These are phyloP conservation scores for Neoitamus cyanurus DNA, from an alignment of 2,888 invertebrate species.

Conservation along the genomic window DNA sequence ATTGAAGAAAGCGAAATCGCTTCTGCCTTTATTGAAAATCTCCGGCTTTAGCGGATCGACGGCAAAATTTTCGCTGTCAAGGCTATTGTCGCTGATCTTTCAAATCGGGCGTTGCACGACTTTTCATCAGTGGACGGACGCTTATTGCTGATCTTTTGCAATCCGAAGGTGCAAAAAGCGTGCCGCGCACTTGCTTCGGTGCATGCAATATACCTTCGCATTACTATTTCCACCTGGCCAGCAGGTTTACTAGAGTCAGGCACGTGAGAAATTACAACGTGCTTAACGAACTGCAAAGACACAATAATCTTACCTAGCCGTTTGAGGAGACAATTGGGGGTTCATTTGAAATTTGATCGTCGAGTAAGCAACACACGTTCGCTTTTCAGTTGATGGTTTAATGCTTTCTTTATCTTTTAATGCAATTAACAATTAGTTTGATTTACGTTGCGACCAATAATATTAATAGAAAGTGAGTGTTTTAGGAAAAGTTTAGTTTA, in stretches of 20 bases:
- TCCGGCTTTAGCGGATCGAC: neutral
- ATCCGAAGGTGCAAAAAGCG: neutral
- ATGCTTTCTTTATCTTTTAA: neutral
- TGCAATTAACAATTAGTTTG: neutral
- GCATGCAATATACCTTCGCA: neutral
- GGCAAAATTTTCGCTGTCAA: neutral
- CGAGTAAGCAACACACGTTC: neutral
- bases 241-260: neutral
- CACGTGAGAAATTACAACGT: neutral
- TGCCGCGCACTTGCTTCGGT: neutral
- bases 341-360: neutral
- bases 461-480: too few species aligned
- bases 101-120: neutral
- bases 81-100: constrained; percentile 1
- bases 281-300: neutral
- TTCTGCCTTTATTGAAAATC: neutral
- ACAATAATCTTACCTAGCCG: neutral
- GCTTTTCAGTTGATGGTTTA: neutral
- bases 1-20: neutral
- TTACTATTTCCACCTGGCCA: neutral
- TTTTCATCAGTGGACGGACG: neutral
- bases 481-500: too few species aligned
- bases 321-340: neutral
- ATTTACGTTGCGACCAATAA: neutral
- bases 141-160: neutral